Percentiles rank a stretch among this genome's conserved stretches.
phyloP scores from a whole-genome alignment of 2,888 invertebrate genomes.

The Brachyptera putata region DNA sequence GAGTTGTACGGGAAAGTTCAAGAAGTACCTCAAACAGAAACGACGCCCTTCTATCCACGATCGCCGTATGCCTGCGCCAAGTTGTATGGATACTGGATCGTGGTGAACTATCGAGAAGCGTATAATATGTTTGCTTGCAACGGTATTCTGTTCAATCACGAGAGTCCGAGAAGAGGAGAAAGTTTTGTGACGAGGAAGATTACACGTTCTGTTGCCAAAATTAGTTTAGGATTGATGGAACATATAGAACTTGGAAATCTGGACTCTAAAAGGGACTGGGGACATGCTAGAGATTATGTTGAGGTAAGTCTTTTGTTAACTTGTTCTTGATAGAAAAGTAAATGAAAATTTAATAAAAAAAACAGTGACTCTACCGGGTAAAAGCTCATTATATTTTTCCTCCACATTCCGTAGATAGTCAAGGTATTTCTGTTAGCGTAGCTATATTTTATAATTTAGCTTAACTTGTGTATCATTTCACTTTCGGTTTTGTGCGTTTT shows the following conservation, averaged over 20 bases:
- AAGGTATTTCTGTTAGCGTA: no score
- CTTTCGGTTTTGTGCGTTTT: no score
- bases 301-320: no score
- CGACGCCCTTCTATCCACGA: conserved; percentile 92
- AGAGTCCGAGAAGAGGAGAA: conserved; percentile 92
- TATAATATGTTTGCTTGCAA: conserved; percentile 95
- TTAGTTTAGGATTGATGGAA: conserved; percentile 80
- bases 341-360: no score
- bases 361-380: no score
- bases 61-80: conserved; percentile 97
- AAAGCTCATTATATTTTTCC: no score
- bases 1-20: conserved; percentile 91
- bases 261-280: conserved; percentile 97
- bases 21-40: conserved; percentile 90
- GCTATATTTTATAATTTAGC: no score
- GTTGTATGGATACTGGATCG: conserved; percentile 94
- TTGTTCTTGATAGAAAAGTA: no score
- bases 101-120: conserved; percentile 91
- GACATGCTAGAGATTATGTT: conserved; percentile 93
- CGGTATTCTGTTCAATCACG: conserved; percentile 95
- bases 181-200: conserved; percentile 99
- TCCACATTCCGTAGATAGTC: no score
- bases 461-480: no score
- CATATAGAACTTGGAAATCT: conserved; percentile 88
- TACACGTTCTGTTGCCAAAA: conserved; percentile 95